phyloP scores from a whole-genome alignment of 1,140 invertebrate species.

The Heliconius melpomene region DNA sequence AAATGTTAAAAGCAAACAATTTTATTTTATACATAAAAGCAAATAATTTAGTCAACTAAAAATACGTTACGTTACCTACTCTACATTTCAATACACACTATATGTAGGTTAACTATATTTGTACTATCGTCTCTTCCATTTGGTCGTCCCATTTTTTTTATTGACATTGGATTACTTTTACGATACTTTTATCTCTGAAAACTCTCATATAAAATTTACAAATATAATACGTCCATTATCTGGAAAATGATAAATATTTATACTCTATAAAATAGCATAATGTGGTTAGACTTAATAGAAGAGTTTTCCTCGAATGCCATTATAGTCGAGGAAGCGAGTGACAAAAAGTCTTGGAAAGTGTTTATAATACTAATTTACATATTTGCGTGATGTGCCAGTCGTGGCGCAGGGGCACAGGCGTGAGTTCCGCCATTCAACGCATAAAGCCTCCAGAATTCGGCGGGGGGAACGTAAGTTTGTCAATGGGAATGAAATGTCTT shows the following conservation, averaged over 20 bases:
- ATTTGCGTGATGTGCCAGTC: too few relatives aligned
- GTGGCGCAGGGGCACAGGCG: too few relatives aligned
- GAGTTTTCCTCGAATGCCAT: background rate
- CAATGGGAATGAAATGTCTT: too few relatives aligned
- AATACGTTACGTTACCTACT: background rate
- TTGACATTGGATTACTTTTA: constrained; percentile 25
- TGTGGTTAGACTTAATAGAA: background rate
- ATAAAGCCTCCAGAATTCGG: too few relatives aligned
- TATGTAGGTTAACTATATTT: constrained; percentile 7
- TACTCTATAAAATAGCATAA: background rate
- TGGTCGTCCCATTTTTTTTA: constrained; percentile 15
- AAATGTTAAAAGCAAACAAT: too few relatives aligned
- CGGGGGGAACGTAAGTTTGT: too few relatives aligned
- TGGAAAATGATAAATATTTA: background rate
- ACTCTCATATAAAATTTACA: background rate
- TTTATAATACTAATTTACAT: too few relatives aligned
- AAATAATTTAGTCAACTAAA: background rate
- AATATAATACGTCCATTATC: background rate
- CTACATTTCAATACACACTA: background rate
- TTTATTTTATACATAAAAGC: background rate
- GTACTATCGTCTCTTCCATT: background rate
- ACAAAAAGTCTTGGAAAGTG: too few relatives aligned
- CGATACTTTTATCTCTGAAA: constrained; percentile 5
- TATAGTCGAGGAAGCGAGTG: too few relatives aligned
- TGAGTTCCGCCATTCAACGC: too few relatives aligned